Evolutionary conservation across 1,140 invertebrate genomes (phyloP).

Genomic region (Drosophila eugracilis): DNA sequence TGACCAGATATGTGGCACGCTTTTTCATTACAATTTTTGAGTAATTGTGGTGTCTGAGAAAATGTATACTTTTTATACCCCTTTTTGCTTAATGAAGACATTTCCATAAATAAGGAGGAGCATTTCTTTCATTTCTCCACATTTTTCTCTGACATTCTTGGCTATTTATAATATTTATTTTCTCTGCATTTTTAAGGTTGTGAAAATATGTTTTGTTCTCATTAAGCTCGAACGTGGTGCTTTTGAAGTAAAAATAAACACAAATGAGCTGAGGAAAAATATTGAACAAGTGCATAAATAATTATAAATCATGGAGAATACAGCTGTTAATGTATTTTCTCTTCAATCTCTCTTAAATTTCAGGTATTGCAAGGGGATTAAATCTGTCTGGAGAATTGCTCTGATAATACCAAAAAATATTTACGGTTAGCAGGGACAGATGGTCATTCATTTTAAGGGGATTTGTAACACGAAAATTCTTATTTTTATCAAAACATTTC

Average conservation of each 20-base stretch:
- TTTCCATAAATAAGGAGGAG: not conserved
- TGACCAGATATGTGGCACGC: conserved; percentile 52
- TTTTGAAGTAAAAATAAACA: conserved; percentile 67
- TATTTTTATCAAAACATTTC: not conserved
- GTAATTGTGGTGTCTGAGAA: not conserved
- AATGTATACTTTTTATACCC: not conserved
- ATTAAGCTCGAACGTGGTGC: conserved; percentile 27
- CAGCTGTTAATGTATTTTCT: not conserved
- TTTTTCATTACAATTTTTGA: conserved; percentile 17
- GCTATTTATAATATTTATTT: conserved; percentile 46
- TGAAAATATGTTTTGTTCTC: conserved; percentile 55
- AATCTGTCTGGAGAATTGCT: conserved; percentile 20
- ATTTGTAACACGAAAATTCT: too few relatives aligned
- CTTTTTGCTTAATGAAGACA: conserved; percentile 12
- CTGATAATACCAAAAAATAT: conserved; percentile 45
- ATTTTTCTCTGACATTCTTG: not conserved
- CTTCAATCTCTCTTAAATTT: conserved; percentile 11
- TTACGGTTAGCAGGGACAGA: conserved; percentile 10
- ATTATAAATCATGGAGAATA: conserved; percentile 35
- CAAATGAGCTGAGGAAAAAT: conserved; percentile 11
- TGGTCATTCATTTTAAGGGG: conserved; percentile 27
- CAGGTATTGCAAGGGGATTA: conserved; percentile 22
- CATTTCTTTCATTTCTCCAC: not conserved
- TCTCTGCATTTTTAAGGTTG: conserved; percentile 58
- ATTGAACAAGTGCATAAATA: conserved; percentile 42